A percentile compares a stretch with the other conserved stretches of the same genome.
phyloP scores from a whole-genome alignment of 2,113 vertebrate genomes.

The Salvelinus alpinus region DNA sequence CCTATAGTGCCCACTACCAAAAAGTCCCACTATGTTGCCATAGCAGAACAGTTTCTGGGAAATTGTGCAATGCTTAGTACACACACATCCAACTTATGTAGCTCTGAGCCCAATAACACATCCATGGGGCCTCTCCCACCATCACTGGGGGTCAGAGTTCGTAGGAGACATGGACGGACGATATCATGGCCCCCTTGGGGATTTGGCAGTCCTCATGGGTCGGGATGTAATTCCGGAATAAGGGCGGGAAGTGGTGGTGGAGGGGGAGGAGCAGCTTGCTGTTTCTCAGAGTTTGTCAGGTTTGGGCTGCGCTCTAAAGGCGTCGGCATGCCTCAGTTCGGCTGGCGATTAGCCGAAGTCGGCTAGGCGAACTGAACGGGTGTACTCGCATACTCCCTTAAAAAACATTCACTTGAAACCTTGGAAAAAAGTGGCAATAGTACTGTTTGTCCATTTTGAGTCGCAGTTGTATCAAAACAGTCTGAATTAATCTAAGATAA shows the following conservation, averaged over 20 bases:
- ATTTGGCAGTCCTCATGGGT: constrained; percentile 18
- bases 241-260: constrained; percentile 35
- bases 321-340: too few relatives aligned
- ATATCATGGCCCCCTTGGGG: constrained; percentile 43
- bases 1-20: not conserved
- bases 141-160: constrained; percentile 61
- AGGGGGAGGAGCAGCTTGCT: not conserved
- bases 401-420: too few relatives aligned
- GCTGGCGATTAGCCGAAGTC: too few relatives aligned
- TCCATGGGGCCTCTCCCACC: constrained; percentile 32
- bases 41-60: constrained; percentile 17
- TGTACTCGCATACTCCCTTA: too few relatives aligned
- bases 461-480: too few relatives aligned
- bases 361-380: too few relatives aligned
- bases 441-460: too few relatives aligned
- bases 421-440: too few relatives aligned
- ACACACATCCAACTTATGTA: not conserved
- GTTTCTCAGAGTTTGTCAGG: not conserved
- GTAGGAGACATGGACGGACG: constrained; percentile 60
- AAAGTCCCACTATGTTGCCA: constrained; percentile 2
- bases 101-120: constrained; percentile 31
- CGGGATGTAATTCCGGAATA: constrained; percentile 27
- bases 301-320: not conserved
- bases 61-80: not conserved
- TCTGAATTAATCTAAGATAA: too few relatives aligned